Evolutionary conservation across 2,888 invertebrate species (phyloP).

Genomic region (Pachydiplax longipennis): DNA sequence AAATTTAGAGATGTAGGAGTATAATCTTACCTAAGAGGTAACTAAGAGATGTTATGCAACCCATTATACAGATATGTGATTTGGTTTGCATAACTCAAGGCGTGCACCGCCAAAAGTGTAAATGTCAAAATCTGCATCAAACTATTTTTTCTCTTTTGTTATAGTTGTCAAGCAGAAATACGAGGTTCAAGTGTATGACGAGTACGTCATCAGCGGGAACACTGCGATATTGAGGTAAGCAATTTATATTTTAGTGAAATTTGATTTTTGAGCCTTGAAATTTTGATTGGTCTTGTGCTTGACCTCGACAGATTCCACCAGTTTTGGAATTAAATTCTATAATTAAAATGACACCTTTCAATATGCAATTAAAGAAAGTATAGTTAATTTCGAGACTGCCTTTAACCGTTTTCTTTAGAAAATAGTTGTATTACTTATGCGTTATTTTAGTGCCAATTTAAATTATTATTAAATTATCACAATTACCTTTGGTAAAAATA

Average conservation of each 20-base stretch:
- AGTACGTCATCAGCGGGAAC: slow-evolving; percentile 90
- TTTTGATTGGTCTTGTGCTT: too few relatives aligned
- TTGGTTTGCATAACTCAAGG: neutral
- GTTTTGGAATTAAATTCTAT: too few relatives aligned
- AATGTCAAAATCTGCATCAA: neutral
- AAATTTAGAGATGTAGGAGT: too few relatives aligned
- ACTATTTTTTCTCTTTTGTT: slow-evolving; percentile 54
- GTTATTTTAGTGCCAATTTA: too few relatives aligned
- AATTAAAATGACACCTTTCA: too few relatives aligned
- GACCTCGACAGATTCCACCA: too few relatives aligned
- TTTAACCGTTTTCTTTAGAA: too few relatives aligned
- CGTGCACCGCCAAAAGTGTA: neutral
- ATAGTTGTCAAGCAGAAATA: slow-evolving; percentile 85
- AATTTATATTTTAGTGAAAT: neutral
- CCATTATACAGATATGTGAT: neutral
- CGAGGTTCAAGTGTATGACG: slow-evolving; percentile 89
- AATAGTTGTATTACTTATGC: too few relatives aligned
- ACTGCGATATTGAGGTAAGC: slow-evolving; percentile 79
- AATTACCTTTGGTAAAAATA: too few relatives aligned
- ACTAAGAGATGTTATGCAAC: neutral
- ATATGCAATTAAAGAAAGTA: too few relatives aligned
- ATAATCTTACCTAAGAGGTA: neutral
- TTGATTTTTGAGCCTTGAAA: neutral
- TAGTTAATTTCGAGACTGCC: too few relatives aligned
- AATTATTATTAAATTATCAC: too few relatives aligned